These are phyloP conservation scores for Pheosia gnoma DNA, from an alignment of 2,888 invertebrate genomes.

Conservation along the genomic window DNA sequence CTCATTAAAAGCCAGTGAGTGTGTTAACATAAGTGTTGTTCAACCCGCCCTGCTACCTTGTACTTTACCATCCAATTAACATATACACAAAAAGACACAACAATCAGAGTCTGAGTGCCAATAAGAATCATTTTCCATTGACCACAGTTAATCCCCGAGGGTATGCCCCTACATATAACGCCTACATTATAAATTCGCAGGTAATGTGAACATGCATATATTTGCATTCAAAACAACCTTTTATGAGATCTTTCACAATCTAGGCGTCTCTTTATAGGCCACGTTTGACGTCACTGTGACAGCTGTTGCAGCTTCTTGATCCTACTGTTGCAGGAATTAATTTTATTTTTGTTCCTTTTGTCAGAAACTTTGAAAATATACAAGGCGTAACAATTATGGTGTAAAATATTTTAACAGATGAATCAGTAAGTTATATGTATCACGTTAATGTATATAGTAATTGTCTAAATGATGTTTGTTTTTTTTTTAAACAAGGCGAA, in stretches of 20 bases:
- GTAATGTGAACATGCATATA: slow-evolving; percentile 25
- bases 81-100: slow-evolving; percentile 2
- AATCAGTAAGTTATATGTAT: too few relatives aligned
- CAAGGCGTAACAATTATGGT: too few relatives aligned
- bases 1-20: background rate
- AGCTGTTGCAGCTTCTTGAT: background rate
- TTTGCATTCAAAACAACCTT: slow-evolving; percentile 28
- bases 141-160: slow-evolving; percentile 35
- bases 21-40: background rate
- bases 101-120: background rate
- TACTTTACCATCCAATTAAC: slow-evolving; percentile 1
- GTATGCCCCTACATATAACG: slow-evolving; percentile 25
- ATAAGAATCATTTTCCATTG: slow-evolving; percentile 3
- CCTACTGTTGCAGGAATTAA: too few relatives aligned
- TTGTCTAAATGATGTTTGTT: too few relatives aligned
- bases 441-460: too few relatives aligned
- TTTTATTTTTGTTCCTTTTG: too few relatives aligned
- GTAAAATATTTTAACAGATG: too few relatives aligned
- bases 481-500: too few relatives aligned
- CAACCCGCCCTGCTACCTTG: background rate
- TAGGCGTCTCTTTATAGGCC: background rate
- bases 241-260: slow-evolving; percentile 16
- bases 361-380: too few relatives aligned
- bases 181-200: slow-evolving; percentile 16
- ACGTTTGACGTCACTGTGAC: background rate